Base-by-base conservation (phyloP, 2,888 invertebrate genomes). In the Chalcis sispes region DNA sequence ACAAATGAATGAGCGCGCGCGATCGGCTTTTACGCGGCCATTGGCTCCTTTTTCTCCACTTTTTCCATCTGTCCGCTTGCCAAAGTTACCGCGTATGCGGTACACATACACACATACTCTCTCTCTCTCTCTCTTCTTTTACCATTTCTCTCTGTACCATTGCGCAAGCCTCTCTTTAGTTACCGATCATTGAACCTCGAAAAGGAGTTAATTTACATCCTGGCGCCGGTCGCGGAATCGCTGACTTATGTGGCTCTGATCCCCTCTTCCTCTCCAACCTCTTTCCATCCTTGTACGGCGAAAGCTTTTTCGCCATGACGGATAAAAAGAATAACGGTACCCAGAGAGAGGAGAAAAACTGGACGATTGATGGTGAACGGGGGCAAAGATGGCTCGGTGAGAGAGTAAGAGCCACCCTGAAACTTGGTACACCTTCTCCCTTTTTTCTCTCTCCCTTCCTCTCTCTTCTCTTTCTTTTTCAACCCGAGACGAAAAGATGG, bases 401-500 rank as follows among this genome's bases (percentile, higher is more conserved):
- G 42, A 65, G 64, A 70, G 64, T 72, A 20, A 42, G 61, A 67
- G 72, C 61, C 66, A 20, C 25, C 67, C 61, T 76, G 46, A 76
- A 76, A 72, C 76, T 76, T 76, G 61, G 54, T 50, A 42, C n/a
- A n/a, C 52, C 40, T 15, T 15, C 50, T 56, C 52, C 18, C 46
- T 23, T 29, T n/a, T n/a, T n/a, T n/a, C n/a, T n/a, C n/a, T n/a
- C n/a, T n/a, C n/a, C n/a, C n/a, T n/a, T n/a, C n/a, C n/a, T n/a
- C n/a, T n/a, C n/a, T n/a, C n/a, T n/a, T n/a, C n/a, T n/a, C n/a
- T n/a, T n/a, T n/a, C n/a, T n/a, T n/a, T n/a, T n/a, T n/a, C n/a
- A n/a, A n/a, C n/a, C n/a, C n/a, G n/a, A n/a, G 62, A 67, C 67
- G 52, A 67, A n/a, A n/a, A 76, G 76, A 72, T 76, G 72, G 71